These are phyloP conservation scores for Eolophus roseicapilla DNA, from an alignment of 2,113 vertebrate genomes.

Conservation along the genomic window DNA sequence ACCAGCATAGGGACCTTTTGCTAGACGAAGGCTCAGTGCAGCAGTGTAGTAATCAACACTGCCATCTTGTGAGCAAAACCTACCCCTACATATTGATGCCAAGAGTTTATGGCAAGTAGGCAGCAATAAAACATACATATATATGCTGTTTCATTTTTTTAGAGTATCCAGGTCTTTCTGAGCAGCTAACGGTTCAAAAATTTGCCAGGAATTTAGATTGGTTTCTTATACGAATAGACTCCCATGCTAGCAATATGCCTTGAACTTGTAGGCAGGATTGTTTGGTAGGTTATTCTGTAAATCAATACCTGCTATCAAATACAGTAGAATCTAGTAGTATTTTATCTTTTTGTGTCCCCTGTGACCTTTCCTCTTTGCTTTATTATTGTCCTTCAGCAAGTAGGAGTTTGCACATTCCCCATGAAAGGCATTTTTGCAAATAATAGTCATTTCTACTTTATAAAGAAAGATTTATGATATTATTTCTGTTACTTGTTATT, in stretches of 20 bases:
- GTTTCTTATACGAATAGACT: background rate
- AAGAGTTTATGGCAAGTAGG: background rate
- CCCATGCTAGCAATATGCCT: background rate
- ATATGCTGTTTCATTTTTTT: background rate
- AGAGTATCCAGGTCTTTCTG: background rate
- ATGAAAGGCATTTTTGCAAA: constrained; percentile 10
- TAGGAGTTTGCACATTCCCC: constrained; percentile 6
- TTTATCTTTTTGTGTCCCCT: background rate
- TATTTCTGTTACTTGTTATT: constrained; percentile 24
- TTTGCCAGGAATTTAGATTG: background rate
- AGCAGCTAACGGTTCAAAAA: background rate
- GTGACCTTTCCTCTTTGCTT: background rate
- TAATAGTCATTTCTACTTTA: background rate
- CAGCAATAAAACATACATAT: rapidly evolving
- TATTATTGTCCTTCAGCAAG: background rate
- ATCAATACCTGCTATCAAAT: background rate
- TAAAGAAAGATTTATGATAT: constrained; percentile 35
- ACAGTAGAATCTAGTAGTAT: background rate
- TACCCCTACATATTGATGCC: background rate
- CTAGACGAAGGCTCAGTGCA: background rate
- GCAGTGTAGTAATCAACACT: constrained; percentile 33
- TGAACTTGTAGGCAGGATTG: background rate
- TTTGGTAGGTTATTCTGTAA: background rate
- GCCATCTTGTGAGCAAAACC: constrained; percentile 53
- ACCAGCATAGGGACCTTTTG: background rate